phyloP scores from a whole-genome alignment of 2,113 vertebrate species.

The Oceanodroma tethys region DNA sequence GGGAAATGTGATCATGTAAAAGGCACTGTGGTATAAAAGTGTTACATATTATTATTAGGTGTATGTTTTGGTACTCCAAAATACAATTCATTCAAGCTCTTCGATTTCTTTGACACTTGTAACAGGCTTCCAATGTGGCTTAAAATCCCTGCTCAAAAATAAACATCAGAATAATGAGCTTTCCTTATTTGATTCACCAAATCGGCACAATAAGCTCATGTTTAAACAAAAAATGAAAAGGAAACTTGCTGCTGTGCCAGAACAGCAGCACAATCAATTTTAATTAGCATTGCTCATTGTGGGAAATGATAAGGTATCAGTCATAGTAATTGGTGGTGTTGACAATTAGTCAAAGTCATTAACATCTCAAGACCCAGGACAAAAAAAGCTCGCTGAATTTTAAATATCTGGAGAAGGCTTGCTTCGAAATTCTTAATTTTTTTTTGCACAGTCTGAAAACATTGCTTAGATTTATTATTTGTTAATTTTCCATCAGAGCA shows the following conservation, averaged over 20 bases:
- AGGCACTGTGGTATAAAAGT: neutral
- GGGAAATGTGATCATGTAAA: neutral
- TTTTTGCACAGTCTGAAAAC: constrained; percentile 1
- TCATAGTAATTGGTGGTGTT: constrained; percentile 80
- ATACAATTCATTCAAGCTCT: constrained; percentile 2
- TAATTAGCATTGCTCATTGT: constrained; percentile 84
- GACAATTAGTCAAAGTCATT: constrained; percentile 83
- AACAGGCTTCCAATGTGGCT: constrained; percentile 51
- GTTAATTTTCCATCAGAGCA: neutral
- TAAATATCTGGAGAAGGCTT: constrained; percentile 35
- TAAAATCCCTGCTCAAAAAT: constrained; percentile 60
- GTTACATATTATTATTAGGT: constrained; percentile 42
- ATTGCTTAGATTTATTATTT: neutral
- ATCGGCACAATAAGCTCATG: constrained; percentile 71
- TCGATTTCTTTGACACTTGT: constrained; percentile 49
- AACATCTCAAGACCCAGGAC: constrained; percentile 76
- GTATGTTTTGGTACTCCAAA: constrained; percentile 47
- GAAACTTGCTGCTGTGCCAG: constrained; percentile 66
- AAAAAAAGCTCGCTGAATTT: constrained; percentile 61
- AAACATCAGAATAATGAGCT: constrained; percentile 66
- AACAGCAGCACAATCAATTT: constrained; percentile 76
- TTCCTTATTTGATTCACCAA: constrained; percentile 68
- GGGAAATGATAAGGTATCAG: constrained; percentile 85
- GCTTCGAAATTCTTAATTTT: constrained; percentile 22
- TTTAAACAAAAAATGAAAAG: constrained; percentile 72